Conservation (phyloP, 2,797 vertebrate species). For the Brachymystax lenok region DNA sequence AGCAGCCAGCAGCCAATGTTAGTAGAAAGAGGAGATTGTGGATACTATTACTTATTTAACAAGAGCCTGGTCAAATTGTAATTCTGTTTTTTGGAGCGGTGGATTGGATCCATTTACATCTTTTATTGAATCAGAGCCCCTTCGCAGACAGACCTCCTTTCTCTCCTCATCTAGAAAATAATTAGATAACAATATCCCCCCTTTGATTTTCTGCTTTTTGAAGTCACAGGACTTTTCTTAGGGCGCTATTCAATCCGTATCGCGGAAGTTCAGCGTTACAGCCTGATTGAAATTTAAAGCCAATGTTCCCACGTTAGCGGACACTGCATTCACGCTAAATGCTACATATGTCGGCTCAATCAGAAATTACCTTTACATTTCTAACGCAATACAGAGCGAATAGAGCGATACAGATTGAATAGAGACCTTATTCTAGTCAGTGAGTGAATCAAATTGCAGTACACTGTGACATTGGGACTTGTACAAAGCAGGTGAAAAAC, state of each 20-base stretch:
- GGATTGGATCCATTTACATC: conserved; percentile 28
- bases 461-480: conserved; percentile 23
- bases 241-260: too few species aligned
- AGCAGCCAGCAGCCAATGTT: conserved; percentile 1
- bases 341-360: too few species aligned
- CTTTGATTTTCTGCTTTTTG: conserved; percentile 41
- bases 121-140: conserved; percentile 37
- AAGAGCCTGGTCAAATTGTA: conserved; percentile 23
- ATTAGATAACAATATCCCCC: conserved; percentile 20
- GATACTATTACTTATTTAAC: conserved; percentile 4
- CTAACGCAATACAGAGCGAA: conserved; percentile 11
- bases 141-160: not conserved
- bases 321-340: too few species aligned
- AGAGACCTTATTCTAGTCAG: conserved; percentile 5
- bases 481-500: conserved; percentile 25
- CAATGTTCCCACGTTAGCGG: too few species aligned
- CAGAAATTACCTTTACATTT: too few species aligned
- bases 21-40: conserved; percentile 15
- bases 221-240: conserved; percentile 26
- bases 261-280: too few species aligned
- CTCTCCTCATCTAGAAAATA: conserved; percentile 16
- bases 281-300: too few species aligned
- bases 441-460: not conserved
- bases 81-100: conserved; percentile 19
- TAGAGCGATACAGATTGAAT: too few species aligned